These are phyloP conservation scores for Pherbina coryleti DNA, from an alignment of 2,888 invertebrate genomes.

Conservation along the genomic window DNA sequence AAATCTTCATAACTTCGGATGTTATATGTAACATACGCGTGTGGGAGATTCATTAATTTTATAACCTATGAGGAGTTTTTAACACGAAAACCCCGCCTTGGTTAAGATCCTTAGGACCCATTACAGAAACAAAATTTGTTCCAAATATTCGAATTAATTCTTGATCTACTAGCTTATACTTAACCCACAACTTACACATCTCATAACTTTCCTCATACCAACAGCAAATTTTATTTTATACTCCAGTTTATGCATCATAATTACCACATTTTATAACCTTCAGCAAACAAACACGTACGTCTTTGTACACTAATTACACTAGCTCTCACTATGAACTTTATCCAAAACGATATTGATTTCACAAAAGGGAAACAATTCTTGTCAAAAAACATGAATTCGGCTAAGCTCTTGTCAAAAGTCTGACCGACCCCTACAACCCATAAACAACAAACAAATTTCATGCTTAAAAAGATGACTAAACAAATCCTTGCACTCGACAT, in stretches of 20 bases:
- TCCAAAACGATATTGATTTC: not conserved
- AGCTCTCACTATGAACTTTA: not conserved
- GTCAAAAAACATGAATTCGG: not conserved
- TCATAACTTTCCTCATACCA: no score
- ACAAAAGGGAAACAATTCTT: not conserved
- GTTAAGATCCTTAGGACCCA: no score
- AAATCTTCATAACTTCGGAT: no score
- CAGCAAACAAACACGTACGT: not conserved
- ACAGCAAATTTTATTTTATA: not conserved
- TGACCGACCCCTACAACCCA: not conserved
- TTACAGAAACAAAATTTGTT: no score
- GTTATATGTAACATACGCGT: no score
- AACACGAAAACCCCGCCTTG: no score
- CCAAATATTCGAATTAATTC: no score
- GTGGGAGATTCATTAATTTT: no score
- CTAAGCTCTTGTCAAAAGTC: not conserved
- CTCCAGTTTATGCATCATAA: not conserved
- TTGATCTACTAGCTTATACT: no score
- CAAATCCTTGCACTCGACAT: conserved; percentile 18
- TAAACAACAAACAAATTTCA: conserved; percentile 12
- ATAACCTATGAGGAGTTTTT: no score
- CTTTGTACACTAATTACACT: not conserved
- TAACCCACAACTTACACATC: no score
- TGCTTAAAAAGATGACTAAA: conserved; percentile 33
- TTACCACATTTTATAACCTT: not conserved